phyloP scores from a whole-genome alignment of 2,113 vertebrate species.

The Vulpes ferrilata region DNA sequence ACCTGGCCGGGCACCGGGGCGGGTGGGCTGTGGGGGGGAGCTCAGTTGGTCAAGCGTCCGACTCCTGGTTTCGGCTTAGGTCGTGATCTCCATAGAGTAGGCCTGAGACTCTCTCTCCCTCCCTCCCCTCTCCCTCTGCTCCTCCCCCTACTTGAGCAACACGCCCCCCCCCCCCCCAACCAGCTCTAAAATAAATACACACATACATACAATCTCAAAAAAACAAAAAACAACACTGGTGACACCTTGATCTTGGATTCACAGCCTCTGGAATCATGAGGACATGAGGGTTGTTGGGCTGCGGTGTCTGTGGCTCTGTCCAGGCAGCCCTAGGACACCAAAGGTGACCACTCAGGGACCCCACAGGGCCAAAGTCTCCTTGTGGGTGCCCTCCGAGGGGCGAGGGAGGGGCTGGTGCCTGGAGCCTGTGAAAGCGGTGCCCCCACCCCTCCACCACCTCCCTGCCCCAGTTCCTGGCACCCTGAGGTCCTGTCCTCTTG shows the following conservation, averaged over 20 bases:
- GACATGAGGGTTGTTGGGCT: accelerated
- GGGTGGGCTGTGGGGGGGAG: too few species aligned
- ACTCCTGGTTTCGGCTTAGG: neutral
- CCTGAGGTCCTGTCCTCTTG: accelerated
- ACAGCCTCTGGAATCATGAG: accelerated
- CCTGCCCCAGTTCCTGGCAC: accelerated
- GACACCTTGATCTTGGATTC: neutral
- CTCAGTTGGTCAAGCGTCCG: neutral
- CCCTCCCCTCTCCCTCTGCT: too few species aligned
- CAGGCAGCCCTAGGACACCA: neutral
- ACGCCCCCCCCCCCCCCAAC: too few species aligned
- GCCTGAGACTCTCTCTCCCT: neutral
- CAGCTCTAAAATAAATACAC: too few species aligned
- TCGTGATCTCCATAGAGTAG: neutral
- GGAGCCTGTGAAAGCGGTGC: neutral
- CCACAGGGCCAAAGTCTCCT: accelerated
- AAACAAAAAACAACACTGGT: neutral
- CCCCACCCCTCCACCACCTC: neutral
- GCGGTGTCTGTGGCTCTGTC: accelerated
- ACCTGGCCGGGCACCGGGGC: accelerated
- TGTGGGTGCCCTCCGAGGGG: accelerated
- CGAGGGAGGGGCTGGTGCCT: neutral
- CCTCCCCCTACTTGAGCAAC: neutral
- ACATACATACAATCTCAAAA: neutral
- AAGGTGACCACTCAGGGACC: accelerated